Conservation (phyloP, 1,140 invertebrate genomes). For the Macrobrachium rosenbergii region DNA sequence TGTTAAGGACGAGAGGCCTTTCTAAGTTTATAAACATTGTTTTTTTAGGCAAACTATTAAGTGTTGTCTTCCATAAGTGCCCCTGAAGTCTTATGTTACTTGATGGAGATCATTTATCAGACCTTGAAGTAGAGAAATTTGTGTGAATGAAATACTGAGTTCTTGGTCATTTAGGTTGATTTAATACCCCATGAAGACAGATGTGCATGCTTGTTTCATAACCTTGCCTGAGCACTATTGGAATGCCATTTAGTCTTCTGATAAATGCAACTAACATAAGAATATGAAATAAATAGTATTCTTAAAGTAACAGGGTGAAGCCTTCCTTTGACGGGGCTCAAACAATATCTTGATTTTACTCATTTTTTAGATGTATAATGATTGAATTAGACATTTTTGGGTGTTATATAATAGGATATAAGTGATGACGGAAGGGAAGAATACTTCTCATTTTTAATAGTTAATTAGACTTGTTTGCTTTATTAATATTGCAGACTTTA, state of each 20-base stretch:
- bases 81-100: conserved; percentile 53
- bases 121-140: conserved; percentile 28
- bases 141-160: conserved; percentile 4
- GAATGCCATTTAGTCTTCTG: conserved; percentile 61
- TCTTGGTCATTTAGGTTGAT: conserved; percentile 10
- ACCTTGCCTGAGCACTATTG: conserved; percentile 55
- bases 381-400: conserved; percentile 24
- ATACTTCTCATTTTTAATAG: conserved; percentile 44
- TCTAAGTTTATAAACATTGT: conserved; percentile 57
- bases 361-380: conserved; percentile 33
- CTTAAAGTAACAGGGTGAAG: conserved; percentile 49
- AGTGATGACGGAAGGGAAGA: conserved; percentile 50
- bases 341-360: conserved; percentile 9
- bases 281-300: conserved; percentile 51
- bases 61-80: conserved; percentile 64
- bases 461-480: conserved; percentile 11
- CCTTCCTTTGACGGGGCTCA: conserved; percentile 36
- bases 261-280: conserved; percentile 60
- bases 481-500: conserved; percentile 1
- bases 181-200: conserved; percentile 44
- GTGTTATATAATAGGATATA: conserved; percentile 45
- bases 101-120: conserved; percentile 48
- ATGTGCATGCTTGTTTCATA: conserved; percentile 59
- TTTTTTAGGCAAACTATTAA: conserved; percentile 59
- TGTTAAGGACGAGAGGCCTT: conserved; percentile 60